These are phyloP conservation scores for Musca vetustissima DNA, from an alignment of 1,140 invertebrate species.

Conservation along the genomic window DNA sequence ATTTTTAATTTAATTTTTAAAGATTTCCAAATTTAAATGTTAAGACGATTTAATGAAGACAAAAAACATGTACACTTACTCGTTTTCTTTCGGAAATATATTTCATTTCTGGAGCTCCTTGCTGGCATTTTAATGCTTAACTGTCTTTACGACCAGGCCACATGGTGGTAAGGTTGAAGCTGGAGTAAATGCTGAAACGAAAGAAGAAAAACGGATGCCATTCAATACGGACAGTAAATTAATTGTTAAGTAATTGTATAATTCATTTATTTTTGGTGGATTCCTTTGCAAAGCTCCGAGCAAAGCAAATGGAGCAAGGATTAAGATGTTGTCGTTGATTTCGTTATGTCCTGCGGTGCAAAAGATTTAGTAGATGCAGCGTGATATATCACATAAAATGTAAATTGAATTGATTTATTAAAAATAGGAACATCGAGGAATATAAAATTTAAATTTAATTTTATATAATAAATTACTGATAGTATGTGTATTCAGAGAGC, in stretches of 20 bases:
- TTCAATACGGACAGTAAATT: constrained; percentile 42
- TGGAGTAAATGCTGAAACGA: constrained; percentile 19
- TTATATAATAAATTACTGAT: no score
- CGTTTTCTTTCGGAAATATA: no score
- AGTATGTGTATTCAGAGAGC: no score
- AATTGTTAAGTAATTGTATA: constrained; percentile 56
- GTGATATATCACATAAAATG: neutral
- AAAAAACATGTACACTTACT: no score
- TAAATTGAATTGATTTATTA: neutral
- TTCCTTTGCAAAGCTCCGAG: neutral
- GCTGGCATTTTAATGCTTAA: neutral
- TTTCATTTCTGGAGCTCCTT: no score
- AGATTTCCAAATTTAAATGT: no score
- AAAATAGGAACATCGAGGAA: neutral
- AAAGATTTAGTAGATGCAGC: constrained; percentile 4
- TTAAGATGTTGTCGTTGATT: neutral
- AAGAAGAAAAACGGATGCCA: constrained; percentile 35
- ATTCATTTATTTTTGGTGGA: constrained; percentile 53
- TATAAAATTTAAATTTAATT: no score
- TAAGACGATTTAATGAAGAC: no score
- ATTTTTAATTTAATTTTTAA: no score
- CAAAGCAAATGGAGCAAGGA: neutral
- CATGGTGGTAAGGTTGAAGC: no score
- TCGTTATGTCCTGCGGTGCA: constrained; percentile 16
- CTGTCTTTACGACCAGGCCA: neutral